Evolutionary conservation across 2,113 vertebrate species (phyloP).

Genomic region (Ophthalmolycus amberensis): DNA sequence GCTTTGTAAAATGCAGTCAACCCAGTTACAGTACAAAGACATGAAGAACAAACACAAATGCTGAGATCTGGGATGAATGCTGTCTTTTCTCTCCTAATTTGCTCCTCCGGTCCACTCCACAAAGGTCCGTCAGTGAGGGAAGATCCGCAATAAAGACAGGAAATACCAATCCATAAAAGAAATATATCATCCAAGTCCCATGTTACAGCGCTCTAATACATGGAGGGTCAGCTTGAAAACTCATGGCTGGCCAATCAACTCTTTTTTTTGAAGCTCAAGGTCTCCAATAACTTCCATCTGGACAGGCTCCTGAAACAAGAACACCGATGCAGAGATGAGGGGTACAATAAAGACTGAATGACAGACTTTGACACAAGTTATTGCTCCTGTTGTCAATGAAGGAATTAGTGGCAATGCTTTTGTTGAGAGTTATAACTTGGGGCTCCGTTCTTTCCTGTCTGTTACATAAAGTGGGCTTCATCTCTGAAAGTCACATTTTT

Average conservation of each 20-base stretch:
- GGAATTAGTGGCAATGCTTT: neutral
- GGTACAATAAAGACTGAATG: neutral
- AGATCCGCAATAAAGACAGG: neutral
- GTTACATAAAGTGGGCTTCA: neutral
- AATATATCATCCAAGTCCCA: slow-evolving; percentile 9
- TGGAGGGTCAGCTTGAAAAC: neutral
- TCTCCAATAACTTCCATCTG: slow-evolving; percentile 35
- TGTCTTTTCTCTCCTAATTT: neutral
- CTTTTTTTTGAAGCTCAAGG: slow-evolving; percentile 27
- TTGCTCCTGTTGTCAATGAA: neutral
- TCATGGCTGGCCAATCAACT: slow-evolving; percentile 60
- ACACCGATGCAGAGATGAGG: slow-evolving; percentile 21
- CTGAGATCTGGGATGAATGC: neutral
- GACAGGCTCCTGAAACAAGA: slow-evolving; percentile 52
- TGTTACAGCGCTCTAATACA: neutral
- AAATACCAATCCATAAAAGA: neutral
- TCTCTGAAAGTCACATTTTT: slow-evolving; percentile 10
- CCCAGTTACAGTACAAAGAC: slow-evolving; percentile 11
- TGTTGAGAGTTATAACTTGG: neutral
- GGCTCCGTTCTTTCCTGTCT: neutral
- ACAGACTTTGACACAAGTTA: neutral
- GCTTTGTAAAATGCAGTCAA: neutral
- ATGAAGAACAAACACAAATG: neutral
- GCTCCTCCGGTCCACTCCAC: neutral
- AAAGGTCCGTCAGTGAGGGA: slow-evolving; percentile 5